Percentiles rank a stretch among this genome's conserved stretches.
These are phyloP conservation scores for Diplodus puntazzo DNA, from an alignment of 2,797 vertebrate species.

Conservation along the genomic window DNA sequence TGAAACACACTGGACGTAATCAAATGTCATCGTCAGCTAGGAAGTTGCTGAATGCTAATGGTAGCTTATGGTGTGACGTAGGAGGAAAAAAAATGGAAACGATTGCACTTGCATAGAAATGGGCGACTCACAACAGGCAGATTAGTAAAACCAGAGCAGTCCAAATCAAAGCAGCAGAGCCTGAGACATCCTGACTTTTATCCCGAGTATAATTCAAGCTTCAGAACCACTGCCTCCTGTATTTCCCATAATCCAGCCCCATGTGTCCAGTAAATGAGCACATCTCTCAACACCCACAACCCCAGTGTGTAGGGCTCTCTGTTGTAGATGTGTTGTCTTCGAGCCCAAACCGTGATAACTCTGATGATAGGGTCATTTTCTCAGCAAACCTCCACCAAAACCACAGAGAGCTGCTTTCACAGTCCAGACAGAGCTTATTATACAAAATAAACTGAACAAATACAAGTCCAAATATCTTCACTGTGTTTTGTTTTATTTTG, in stretches of 20 bases:
- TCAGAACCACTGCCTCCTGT: neutral
- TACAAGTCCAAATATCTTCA: neutral
- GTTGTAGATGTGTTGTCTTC: no score
- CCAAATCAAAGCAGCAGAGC: neutral
- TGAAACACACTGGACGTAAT: no score
- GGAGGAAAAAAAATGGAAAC: no score
- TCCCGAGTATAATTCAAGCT: no score
- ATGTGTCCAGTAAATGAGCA: neutral
- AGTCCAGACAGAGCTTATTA: neutral
- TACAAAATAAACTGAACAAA: neutral
- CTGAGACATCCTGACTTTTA: neutral
- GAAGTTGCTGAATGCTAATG: no score
- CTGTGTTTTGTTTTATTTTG: neutral
- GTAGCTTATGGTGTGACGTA: no score
- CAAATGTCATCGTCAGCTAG: no score
- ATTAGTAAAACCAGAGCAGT: neutral
- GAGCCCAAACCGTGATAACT: neutral
- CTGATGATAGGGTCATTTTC: neutral
- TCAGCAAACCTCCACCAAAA: neutral
- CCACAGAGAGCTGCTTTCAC: neutral
- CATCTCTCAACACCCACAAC: neutral
- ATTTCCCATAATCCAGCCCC: neutral
- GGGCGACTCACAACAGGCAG: no score
- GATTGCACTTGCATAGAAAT: neutral
- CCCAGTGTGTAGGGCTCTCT: neutral